Evolutionary conservation across 2,113 vertebrate genomes (phyloP).

Genomic region (Microcebus lehilahytsara): DNA sequence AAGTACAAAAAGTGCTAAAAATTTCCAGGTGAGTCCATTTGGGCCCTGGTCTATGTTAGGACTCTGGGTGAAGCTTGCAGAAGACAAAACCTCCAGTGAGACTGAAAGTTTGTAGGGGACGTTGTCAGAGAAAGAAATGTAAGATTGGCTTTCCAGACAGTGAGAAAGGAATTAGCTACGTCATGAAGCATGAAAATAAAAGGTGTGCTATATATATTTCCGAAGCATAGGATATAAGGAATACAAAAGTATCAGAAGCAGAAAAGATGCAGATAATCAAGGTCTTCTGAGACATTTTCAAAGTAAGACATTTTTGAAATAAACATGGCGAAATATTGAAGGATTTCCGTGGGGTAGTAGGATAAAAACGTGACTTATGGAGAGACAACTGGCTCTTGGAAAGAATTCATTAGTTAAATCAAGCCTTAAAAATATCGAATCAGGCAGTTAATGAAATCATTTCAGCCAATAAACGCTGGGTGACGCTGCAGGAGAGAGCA

Average conservation of each 20-base stretch:
- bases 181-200: neutral
- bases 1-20: neutral
- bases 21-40: neutral
- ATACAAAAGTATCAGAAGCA: neutral
- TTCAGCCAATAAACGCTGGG: neutral
- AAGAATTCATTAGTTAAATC: neutral
- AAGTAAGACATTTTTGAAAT: neutral
- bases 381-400: neutral
- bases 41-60: neutral
- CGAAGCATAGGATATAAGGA: neutral
- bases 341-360: neutral
- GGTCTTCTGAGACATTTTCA: neutral
- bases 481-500: rapidly evolving
- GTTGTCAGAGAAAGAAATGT: neutral
- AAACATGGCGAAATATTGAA: neutral
- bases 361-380: neutral
- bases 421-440: neutral
- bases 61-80: neutral
- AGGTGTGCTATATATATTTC: neutral
- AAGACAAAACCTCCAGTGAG: neutral
- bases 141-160: neutral
- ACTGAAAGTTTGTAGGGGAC: too few species aligned
- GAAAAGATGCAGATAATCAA: neutral
- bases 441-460: neutral
- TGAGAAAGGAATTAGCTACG: neutral